These are phyloP conservation scores for Irena cyanogastra DNA, from an alignment of 2,113 vertebrate genomes.

Conservation along the genomic window DNA sequence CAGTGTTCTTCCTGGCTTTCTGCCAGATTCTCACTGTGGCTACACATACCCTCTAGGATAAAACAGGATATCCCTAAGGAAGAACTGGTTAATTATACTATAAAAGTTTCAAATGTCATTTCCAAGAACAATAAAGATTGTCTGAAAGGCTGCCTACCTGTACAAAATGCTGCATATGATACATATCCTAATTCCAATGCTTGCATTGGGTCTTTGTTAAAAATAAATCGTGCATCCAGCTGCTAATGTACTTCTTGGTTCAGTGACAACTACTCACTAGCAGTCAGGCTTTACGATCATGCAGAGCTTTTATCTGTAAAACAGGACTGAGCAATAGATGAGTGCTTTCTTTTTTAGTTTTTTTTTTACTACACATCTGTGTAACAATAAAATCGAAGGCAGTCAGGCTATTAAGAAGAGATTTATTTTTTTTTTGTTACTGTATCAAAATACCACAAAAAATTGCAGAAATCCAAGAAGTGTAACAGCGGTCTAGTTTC, in stretches of 20 bases:
- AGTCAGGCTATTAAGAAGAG: not conserved
- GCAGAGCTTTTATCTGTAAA: not conserved
- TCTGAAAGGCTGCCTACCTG: not conserved
- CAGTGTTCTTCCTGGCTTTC: not conserved
- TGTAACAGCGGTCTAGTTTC: not conserved
- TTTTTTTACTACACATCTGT: not conserved
- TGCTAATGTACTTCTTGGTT: not conserved
- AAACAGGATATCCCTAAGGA: not conserved
- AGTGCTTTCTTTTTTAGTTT: not conserved
- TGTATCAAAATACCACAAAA: not conserved
- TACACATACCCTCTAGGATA: not conserved
- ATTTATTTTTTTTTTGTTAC: not conserved
- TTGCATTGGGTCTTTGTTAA: not conserved
- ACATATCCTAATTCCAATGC: not conserved
- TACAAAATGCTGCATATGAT: not conserved
- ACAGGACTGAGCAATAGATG: not conserved
- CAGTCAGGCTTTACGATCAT: not conserved
- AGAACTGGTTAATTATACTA: not conserved
- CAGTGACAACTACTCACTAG: not conserved
- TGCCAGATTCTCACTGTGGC: not conserved
- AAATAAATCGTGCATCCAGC: not conserved
- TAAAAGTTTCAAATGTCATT: not conserved
- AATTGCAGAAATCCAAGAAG: not conserved
- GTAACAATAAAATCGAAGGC: not conserved
- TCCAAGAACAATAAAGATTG: not conserved